phyloP scores from a whole-genome alignment of 2,113 vertebrate genomes.

The Charadrius vociferus region DNA sequence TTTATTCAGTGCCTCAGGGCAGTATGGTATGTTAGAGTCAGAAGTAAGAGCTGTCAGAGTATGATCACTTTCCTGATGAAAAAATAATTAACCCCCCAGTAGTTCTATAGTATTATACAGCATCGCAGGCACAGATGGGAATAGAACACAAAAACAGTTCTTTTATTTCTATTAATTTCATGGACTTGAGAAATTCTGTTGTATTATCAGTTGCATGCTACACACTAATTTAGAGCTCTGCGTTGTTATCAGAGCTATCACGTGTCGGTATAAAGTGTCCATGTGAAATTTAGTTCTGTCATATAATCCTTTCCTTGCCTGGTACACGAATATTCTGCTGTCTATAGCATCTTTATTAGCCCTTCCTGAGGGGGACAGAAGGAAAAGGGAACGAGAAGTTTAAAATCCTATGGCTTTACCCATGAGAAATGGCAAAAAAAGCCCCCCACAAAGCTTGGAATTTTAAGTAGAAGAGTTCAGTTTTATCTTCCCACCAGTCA shows the following conservation, averaged over 20 bases:
- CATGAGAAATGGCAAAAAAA: not conserved
- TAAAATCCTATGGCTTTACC: not conserved
- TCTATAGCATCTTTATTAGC: not conserved
- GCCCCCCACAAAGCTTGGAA: not conserved
- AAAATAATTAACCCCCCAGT: not conserved
- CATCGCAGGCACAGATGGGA: not conserved
- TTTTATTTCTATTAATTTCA: not conserved
- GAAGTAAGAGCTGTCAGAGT: not conserved
- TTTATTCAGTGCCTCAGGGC: not conserved
- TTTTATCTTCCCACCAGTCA: not conserved
- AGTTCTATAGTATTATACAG: not conserved
- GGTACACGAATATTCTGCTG: not conserved
- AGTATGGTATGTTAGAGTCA: not conserved
- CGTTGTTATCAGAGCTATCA: not conserved
- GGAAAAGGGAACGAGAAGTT: not conserved
- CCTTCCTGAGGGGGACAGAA: not conserved
- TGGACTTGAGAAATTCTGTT: not conserved
- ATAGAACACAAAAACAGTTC: not conserved
- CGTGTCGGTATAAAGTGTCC: not conserved
- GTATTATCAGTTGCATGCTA: not conserved
- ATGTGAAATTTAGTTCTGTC: not conserved
- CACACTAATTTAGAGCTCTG: not conserved
- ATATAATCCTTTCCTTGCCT: not conserved
- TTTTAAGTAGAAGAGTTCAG: not conserved
- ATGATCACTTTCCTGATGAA: not conserved